Evolutionary conservation across 2,113 vertebrate species (phyloP).

Genomic region (Pachypanchax playfairii): DNA sequence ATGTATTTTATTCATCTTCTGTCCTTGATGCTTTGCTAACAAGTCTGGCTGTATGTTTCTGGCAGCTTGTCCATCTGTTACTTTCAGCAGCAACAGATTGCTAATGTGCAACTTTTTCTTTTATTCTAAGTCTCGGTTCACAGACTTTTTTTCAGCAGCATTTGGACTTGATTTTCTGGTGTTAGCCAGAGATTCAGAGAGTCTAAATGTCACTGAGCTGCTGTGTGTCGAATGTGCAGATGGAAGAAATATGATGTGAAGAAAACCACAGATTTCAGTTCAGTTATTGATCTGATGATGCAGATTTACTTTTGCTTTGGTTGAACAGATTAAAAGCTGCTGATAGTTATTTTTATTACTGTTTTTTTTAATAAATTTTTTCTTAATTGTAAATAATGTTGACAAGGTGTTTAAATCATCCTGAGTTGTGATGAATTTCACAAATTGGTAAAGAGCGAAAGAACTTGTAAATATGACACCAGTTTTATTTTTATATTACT

Average conservation of each 20-base stretch:
- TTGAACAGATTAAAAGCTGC: no score
- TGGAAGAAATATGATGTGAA: neutral
- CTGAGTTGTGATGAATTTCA: no score
- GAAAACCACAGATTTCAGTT: no score
- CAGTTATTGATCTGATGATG: no score
- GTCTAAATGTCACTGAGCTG: neutral
- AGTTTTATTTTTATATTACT: no score
- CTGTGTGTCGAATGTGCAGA: neutral
- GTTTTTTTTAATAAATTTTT: no score
- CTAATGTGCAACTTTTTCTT: constrained; percentile 41
- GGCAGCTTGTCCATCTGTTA: constrained; percentile 37
- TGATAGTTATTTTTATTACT: no score
- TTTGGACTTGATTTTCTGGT: neutral
- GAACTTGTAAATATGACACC: no score
- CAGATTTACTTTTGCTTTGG: no score
- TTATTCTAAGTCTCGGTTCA: constrained; percentile 5
- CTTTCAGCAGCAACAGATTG: constrained; percentile 41
- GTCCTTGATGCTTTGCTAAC: constrained; percentile 46
- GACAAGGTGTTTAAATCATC: no score
- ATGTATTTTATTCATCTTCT: constrained; percentile 60
- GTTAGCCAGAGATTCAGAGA: neutral
- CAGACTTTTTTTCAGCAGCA: neutral
- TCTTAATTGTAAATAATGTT: no score
- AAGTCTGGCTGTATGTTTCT: constrained; percentile 27
- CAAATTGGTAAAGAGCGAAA: no score